Evolutionary conservation across 2,113 vertebrate genomes (phyloP).

Genomic region (Aegithalos caudatus): DNA sequence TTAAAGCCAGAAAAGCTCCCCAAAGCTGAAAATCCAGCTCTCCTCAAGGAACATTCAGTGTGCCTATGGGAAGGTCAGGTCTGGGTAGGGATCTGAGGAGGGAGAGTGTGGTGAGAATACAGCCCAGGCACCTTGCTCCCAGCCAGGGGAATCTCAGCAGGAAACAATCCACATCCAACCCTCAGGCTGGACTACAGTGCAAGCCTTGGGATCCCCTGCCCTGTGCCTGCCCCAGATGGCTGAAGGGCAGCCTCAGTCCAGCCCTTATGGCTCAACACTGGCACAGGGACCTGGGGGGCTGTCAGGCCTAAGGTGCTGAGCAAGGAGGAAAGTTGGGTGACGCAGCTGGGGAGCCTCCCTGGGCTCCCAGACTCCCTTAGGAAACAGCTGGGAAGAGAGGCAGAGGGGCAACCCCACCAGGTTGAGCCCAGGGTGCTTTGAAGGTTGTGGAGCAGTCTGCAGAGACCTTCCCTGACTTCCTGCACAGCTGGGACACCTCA

Average conservation of each 20-base stretch:
- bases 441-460: not conserved
- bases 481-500: not conserved
- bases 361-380: not conserved
- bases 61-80: not conserved
- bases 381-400: not conserved
- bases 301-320: not conserved
- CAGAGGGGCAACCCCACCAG: not conserved
- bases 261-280: fast-evolving
- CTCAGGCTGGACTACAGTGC: not conserved
- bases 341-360: not conserved
- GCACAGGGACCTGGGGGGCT: not conserved
- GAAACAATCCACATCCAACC: not conserved
- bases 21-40: not conserved
- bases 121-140: not conserved
- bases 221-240: not conserved
- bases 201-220: not conserved
- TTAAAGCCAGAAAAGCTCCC: conserved; percentile 10
- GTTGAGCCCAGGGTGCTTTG: not conserved
- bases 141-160: not conserved
- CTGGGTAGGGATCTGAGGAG: not conserved
- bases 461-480: not conserved
- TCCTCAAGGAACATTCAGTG: not conserved
- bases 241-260: not conserved
- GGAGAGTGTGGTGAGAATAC: fast-evolving
- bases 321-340: not conserved